phyloP scores from a whole-genome alignment of 2,113 vertebrate genomes.

The Hippopotamus amphibius region DNA sequence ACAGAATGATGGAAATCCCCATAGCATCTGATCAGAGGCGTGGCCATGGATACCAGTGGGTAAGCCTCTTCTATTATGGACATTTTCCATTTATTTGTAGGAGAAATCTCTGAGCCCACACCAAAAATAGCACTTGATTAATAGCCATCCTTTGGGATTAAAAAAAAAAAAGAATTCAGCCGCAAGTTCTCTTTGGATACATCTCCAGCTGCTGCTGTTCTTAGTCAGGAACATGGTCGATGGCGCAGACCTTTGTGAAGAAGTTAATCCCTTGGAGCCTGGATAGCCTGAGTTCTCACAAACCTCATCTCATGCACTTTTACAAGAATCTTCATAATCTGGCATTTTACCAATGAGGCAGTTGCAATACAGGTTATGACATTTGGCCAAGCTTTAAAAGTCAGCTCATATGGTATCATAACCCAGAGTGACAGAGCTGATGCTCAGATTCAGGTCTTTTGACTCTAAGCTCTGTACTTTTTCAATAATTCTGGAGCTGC shows the following conservation, averaged over 20 bases:
- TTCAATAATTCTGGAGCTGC: background rate
- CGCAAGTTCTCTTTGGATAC: background rate
- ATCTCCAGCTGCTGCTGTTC: background rate
- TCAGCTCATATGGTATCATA: background rate
- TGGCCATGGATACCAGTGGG: background rate
- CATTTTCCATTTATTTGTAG: constrained; percentile 11
- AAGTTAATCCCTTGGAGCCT: background rate
- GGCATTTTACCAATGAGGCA: background rate
- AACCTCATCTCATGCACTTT: background rate
- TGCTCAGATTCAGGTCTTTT: background rate
- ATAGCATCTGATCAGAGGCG: background rate
- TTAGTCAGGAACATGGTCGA: background rate
- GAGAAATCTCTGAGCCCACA: background rate
- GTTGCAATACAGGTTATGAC: background rate
- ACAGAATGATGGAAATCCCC: background rate
- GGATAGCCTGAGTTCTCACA: background rate
- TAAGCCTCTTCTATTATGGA: background rate
- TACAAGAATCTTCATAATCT: background rate
- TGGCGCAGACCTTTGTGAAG: background rate
- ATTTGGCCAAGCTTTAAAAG: background rate
- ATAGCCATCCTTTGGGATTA: background rate
- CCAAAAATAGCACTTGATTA: background rate
- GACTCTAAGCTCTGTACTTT: background rate
- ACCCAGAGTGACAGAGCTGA: background rate
- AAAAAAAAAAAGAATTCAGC: background rate